Evolutionary conservation across 2,113 vertebrate genomes (phyloP), one percentile per base, ranked within the genome.

Genomic region (Odocoileus virginianus): DNA sequence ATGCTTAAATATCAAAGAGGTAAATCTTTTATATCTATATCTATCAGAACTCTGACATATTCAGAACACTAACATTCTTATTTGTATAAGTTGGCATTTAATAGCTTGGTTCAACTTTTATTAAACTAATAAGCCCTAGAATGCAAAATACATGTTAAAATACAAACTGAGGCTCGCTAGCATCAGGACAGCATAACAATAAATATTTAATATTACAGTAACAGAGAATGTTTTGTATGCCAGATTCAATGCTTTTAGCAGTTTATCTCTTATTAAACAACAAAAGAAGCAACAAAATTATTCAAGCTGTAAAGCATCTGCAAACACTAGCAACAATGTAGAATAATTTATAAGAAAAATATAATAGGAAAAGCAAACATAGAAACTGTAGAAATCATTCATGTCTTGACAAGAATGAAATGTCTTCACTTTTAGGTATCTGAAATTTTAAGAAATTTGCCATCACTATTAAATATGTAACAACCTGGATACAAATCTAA

Each of bases 191-290:
- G 21, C 79, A 96, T 55, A 79, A 87, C 54, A 95, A 93, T 92
- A 98, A 98, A 97, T 97, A 98, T 94, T 97, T 96, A 95, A 88
- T 36, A 86, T 43, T 82, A 76, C 28, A 95, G 17, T 94, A 95
- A 93, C 82, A 82, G 40, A 92, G 71, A 61, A 40, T 52, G 40
- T 7, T 98, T 97, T 92, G 52, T 9, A 64, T 83, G 54, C 71
- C 93, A 95, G 79, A 96, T 52, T n/a, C 6, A 81, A 43, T 47
- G 36, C 82, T 94, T 88, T 92, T 94, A 91, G 19, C 60, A 55
- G 40, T 57, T 94, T 88, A 94, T 82, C 92, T 95, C 89, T 93
- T 92, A 60, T 94, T 94, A 94, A 6, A 16, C 9, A 92, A 55
- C 71, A 14, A 93, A 74, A 36, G 57, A 91, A 95, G 5, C 45